Conservation (phyloP, 2,888 invertebrate genomes). For the Sinelater perroti region DNA sequence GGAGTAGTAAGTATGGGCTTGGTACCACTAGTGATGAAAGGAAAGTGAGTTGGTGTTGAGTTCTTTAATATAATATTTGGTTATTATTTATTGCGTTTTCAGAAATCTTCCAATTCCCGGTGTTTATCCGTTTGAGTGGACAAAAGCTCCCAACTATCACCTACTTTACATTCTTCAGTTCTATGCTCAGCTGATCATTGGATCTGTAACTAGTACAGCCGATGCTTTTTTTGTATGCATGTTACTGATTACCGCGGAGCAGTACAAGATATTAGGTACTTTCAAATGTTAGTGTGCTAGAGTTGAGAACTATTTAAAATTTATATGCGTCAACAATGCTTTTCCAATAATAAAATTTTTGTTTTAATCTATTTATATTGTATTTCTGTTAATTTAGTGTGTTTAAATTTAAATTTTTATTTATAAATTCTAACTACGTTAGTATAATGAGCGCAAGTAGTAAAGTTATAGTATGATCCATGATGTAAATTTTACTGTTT, state of each 20-base stretch:
- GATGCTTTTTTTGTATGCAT: constrained; percentile 19
- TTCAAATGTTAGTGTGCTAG: neutral
- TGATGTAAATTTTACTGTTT: too few species aligned
- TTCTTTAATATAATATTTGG: too few species aligned
- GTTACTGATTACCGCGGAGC: constrained; percentile 14
- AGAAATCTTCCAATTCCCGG: constrained; percentile 22
- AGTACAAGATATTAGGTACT: constrained; percentile 23
- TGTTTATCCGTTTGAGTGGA: constrained; percentile 7
- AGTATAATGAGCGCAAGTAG: neutral
- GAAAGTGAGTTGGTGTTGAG: constrained; percentile 15
- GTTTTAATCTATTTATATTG: neutral
- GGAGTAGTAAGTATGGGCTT: constrained; percentile 9
- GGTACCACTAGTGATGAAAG: neutral
- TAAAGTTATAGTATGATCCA: neutral
- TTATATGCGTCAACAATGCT: neutral
- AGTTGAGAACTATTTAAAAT: neutral
- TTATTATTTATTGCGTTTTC: too few species aligned
- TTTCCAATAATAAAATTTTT: neutral
- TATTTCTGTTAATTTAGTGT: neutral
- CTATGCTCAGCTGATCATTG: constrained; percentile 8
- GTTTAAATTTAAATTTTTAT: neutral
- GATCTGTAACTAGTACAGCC: neutral
- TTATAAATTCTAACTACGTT: neutral
- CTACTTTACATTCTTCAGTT: neutral
- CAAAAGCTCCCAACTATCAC: neutral